Evolutionary conservation across 2,797 vertebrate genomes (phyloP), one percentile per base, ranked within the genome.

Genomic region (Galagoides demidoff): DNA sequence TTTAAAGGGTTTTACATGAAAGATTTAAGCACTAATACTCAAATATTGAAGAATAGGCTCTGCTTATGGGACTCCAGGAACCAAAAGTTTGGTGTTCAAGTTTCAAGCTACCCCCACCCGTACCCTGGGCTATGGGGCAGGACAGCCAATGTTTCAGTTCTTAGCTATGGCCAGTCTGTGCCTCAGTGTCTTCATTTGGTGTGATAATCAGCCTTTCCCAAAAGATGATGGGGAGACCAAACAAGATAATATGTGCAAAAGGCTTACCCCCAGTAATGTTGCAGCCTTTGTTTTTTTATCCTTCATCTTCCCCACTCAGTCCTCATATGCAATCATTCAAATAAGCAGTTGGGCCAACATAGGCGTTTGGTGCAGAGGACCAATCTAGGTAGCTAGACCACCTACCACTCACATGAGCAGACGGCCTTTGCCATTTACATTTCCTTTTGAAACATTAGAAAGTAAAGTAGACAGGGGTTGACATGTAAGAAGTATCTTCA

Each of bases 381-480:
- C 3, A 16, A 37, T 45, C 71, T 73, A 57, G n/a, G 19, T 39
- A 73, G 37, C 12, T 37, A 31, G 71, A 23, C 14, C 4, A 10
- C 3, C 19, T 37, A 61, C 2, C 7, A 20, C 1, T 27, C n/a
- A 34, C 25, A 17, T 14, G 13, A 29, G 37, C 31, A 61, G 63
- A 68, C 2, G 6, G 19, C 61, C 74, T 37, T 31, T 43, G n/a
- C n/a, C 22, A 6, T 64, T 83, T 86, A n/a, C 25, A 5, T 63
- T 94, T 90, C 37, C 37, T 22, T 70, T 91, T 74, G 77, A 90
- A 89, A 74, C 19, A 37, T 70, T 37, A 71, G 43, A 66, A n/a
- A 37, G 23, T n/a, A 19, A 12, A 64, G 43, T 85, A 17, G 11
- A 9, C 4, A 7, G 64, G 25, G 23, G 0, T 1, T 25, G 4